Evolutionary conservation across 2,888 invertebrate species (phyloP), one percentile per base, ranked within the genome.

Genomic region (Megalurothrips usitatus): DNA sequence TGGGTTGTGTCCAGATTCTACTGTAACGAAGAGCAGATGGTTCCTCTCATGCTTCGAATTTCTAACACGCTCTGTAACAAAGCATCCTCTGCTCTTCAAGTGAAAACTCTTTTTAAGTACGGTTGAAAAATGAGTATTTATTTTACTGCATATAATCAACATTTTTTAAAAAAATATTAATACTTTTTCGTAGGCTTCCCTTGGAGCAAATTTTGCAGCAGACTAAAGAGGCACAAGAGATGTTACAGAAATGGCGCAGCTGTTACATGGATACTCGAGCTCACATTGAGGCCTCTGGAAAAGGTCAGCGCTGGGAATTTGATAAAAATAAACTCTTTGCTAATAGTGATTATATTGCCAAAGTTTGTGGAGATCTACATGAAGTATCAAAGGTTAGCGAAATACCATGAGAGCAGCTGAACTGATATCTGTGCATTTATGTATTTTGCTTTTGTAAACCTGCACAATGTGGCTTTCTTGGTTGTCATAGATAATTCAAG

Each of bases 1-100:
- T 97, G 97, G 97, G 93, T 96, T 80, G 90, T 97, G 81, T 97
- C 97, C 0, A 89, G 92, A 80, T 95, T 96, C 85, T 97, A 94
- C 86, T 92, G 94, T 82, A 91, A 89, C 0, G 97, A 97, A 85
- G 94, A 95, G 82, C 91, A 93, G 82, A 96, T 97, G 96, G 92
- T 95, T 47, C 92, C 94, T 0, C 88, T 98, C 3, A 89, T 97
- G 86, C 91, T 93, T 82, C 91, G 95, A 84, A 94, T 97, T 84
- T 95, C 95, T 0, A 94, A 94, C 91, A 93, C 94, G 11, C 88
- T 97, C 10, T 92, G 93, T 80, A 91, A 94, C 82, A 94, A 95
- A 86, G 92, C 95, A 6, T 92, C 92, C 84, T 89, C 88, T 63
- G 90, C 92, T 82, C 89, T 97, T 23, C 89, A 92, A 82, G 91